These are phyloP conservation scores for Struthidea cinerea DNA, from an alignment of 2,113 vertebrate species.

Conservation along the genomic window DNA sequence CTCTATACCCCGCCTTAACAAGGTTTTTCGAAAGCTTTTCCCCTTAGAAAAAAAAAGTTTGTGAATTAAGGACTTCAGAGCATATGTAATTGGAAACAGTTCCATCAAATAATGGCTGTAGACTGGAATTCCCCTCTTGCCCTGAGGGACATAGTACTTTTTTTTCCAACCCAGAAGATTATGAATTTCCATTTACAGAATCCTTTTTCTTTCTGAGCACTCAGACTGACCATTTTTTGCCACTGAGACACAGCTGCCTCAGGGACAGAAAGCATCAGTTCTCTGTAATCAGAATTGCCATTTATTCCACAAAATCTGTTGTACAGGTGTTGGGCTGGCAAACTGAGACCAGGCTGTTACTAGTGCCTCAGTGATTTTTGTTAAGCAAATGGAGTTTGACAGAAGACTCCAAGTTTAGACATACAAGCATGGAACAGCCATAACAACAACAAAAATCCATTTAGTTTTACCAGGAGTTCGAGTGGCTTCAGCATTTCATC, in stretches of 20 bases:
- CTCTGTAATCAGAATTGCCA: neutral
- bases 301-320: neutral
- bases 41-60: neutral
- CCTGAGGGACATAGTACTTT: neutral
- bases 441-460: neutral
- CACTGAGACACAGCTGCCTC: neutral
- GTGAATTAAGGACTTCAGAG: conserved; percentile 12
- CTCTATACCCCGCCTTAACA: neutral
- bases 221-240: neutral
- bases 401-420: neutral
- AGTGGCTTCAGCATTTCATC: neutral
- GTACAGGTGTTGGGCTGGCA: neutral
- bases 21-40: conserved; percentile 1
- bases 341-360: neutral
- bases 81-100: neutral
- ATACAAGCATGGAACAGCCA: neutral
- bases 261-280: neutral
- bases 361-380: neutral
- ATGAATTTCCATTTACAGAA: neutral
- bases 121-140: neutral
- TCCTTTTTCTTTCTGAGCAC: neutral
- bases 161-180: neutral
- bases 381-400: neutral
- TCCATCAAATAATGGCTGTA: neutral
- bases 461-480: neutral